Percentiles rank a stretch among this genome's conserved stretches.
Evolutionary conservation across 2,888 invertebrate species (phyloP).

Genomic region (Phania funesta): DNA sequence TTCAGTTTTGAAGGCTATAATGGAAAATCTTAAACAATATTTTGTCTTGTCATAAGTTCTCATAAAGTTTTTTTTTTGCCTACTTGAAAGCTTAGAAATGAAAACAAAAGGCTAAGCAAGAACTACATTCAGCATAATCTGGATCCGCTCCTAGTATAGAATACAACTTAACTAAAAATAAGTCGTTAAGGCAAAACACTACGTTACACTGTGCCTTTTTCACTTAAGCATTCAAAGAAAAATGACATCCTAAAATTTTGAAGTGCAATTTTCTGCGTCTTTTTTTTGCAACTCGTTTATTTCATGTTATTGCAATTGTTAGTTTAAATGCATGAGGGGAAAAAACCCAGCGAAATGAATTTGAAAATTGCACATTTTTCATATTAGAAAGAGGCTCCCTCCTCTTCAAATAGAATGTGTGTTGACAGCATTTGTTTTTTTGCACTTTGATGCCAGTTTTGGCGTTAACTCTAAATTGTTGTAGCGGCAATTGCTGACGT

Average conservation of each 20-base stretch:
- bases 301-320: conserved; percentile 64
- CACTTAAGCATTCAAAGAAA: conserved; percentile 16
- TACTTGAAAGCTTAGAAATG: no score
- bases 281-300: conserved; percentile 45
- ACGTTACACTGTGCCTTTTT: conserved; percentile 42
- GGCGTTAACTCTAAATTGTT: conserved; percentile 33
- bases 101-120: no score
- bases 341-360: conserved; percentile 48
- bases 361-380: conserved; percentile 61
- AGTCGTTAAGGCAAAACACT: no score
- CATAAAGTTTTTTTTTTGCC: no score
- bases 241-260: conserved; percentile 31
- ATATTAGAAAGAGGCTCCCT: conserved; percentile 33
- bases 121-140: no score
- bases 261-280: conserved; percentile 33
- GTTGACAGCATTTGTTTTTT: conserved; percentile 67
- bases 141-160: no score
- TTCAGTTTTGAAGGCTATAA: no score
- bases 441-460: conserved; percentile 66
- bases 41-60: no score
- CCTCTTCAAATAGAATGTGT: conserved; percentile 37
- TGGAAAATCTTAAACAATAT: no score
- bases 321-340: conserved; percentile 35
- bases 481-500: conserved; percentile 18
- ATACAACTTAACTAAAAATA: no score